Evolutionary conservation across 2,888 invertebrate species (phyloP).

Genomic region (Drosophila acutilabella): DNA sequence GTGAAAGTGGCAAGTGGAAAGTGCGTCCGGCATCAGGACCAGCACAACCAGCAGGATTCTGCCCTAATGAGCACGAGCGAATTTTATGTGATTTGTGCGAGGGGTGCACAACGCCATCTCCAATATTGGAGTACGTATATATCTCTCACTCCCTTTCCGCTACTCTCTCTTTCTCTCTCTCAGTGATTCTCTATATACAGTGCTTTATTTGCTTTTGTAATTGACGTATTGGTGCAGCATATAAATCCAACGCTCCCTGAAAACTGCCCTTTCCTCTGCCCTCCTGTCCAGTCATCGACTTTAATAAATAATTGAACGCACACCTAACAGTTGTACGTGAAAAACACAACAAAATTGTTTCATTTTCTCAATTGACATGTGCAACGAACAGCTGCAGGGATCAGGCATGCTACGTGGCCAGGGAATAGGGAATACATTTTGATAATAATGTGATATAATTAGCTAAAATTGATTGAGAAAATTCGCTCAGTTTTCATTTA

Average conservation of each 20-base stretch:
- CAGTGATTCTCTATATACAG: conserved; percentile 1
- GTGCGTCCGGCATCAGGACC: conserved; percentile 42
- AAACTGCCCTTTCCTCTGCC: conserved; percentile 5
- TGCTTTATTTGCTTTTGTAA: conserved; percentile 72
- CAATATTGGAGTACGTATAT: conserved; percentile 31
- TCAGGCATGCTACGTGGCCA: conserved; percentile 4
- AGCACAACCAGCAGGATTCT: conserved; percentile 59
- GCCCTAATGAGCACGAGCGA: conserved; percentile 76
- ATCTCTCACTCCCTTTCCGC: neutral
- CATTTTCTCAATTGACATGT: conserved; percentile 26
- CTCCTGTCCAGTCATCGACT: conserved; percentile 61
- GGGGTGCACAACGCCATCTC: conserved; percentile 62
- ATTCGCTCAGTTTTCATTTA: too few species aligned
- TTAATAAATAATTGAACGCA: conserved; percentile 68
- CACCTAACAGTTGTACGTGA: conserved; percentile 47
- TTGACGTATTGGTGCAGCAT: conserved; percentile 62
- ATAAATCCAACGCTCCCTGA: conserved; percentile 46
- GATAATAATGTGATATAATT: conserved; percentile 12
- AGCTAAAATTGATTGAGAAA: conserved; percentile 14
- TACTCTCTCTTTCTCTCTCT: neutral
- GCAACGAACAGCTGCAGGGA: conserved; percentile 43
- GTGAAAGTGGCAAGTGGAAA: conserved; percentile 66
- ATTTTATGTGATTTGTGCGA: conserved; percentile 77
- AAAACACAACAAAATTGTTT: conserved; percentile 32
- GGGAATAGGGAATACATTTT: neutral